These are phyloP conservation scores for Drosophila mayri DNA, from an alignment of 1,140 invertebrate genomes.

Conservation along the genomic window DNA sequence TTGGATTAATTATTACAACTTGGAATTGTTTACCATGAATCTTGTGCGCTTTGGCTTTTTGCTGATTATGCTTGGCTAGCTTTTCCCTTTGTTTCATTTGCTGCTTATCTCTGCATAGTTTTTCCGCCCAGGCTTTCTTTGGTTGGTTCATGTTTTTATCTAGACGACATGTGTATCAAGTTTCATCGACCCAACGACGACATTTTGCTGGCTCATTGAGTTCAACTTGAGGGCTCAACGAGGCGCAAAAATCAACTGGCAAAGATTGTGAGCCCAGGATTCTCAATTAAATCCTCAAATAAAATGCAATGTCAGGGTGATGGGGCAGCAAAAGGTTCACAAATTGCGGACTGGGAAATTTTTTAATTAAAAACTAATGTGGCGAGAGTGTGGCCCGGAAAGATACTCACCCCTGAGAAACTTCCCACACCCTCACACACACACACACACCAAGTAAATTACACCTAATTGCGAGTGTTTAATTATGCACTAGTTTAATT, in stretches of 20 bases:
- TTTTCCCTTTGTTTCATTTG: slow-evolving; percentile 37
- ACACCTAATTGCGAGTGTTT: slow-evolving; percentile 85
- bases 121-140: not conserved
- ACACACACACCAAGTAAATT: slow-evolving; percentile 75
- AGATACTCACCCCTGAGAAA: slow-evolving; percentile 6
- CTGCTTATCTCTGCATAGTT: slow-evolving; percentile 36
- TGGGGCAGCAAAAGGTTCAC: slow-evolving; percentile 34
- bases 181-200: not conserved
- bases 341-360: slow-evolving; percentile 66
- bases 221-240: slow-evolving; percentile 24
- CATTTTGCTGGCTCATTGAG: slow-evolving; percentile 56
- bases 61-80: slow-evolving; percentile 45
- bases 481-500: slow-evolving; percentile 85
- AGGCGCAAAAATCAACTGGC: slow-evolving; percentile 56
- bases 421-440: slow-evolving; percentile 19
- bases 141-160: slow-evolving; percentile 27
- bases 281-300: slow-evolving; percentile 37
- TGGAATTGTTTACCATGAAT: slow-evolving; percentile 79
- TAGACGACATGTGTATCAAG: slow-evolving; percentile 51
- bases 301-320: slow-evolving; percentile 52
- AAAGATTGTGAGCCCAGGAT: slow-evolving; percentile 23
- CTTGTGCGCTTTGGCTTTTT: slow-evolving; percentile 37
- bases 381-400: slow-evolving; percentile 66
- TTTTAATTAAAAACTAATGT: slow-evolving; percentile 85
- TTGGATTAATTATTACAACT: slow-evolving; percentile 83